Percentiles rank a stretch among this genome's conserved stretches.
phyloP scores from a whole-genome alignment of 2,888 invertebrate species.

The Protophormia terraenovae region DNA sequence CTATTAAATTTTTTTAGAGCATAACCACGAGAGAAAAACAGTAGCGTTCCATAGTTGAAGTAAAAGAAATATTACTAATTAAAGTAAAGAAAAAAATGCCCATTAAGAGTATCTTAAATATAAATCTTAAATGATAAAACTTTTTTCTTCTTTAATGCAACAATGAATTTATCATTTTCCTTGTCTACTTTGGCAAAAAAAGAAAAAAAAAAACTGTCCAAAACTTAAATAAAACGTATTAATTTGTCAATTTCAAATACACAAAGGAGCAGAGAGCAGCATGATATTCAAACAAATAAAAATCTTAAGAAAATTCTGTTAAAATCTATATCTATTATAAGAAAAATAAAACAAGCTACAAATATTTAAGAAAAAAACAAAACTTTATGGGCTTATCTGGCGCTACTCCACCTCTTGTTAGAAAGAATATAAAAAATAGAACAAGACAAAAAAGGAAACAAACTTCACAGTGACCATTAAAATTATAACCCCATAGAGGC shows the following conservation, averaged over 20 bases:
- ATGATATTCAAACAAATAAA: neutral
- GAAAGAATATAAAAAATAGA: neutral
- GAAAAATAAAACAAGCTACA: neutral
- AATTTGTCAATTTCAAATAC: slow-evolving; percentile 66
- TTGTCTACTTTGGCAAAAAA: neutral
- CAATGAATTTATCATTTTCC: neutral
- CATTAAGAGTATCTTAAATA: too few species aligned
- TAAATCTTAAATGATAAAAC: too few species aligned
- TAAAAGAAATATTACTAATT: too few species aligned
- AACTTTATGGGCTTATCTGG: slow-evolving; percentile 43
- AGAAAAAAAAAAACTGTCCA: slow-evolving; percentile 39
- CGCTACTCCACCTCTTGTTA: slow-evolving; percentile 30
- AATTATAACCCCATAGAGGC: slow-evolving; percentile 27
- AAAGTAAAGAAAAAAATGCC: too few species aligned
- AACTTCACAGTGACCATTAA: slow-evolving; percentile 49
- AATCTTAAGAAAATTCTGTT: slow-evolving; percentile 50
- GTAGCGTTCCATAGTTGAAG: too few species aligned
- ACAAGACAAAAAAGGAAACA: neutral
- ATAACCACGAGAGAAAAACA: too few species aligned
- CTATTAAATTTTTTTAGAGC: too few species aligned
- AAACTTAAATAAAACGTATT: slow-evolving; percentile 59
- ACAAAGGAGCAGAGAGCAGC: slow-evolving; percentile 36
- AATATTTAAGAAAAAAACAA: slow-evolving; percentile 25
- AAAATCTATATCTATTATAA: slow-evolving; percentile 30
- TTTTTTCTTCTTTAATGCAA: too few species aligned